Percentiles rank a stretch among this genome's conserved stretches.
Conservation (phyloP, 2,888 invertebrate genomes). For the Hemistola chrysoprasaria region DNA sequence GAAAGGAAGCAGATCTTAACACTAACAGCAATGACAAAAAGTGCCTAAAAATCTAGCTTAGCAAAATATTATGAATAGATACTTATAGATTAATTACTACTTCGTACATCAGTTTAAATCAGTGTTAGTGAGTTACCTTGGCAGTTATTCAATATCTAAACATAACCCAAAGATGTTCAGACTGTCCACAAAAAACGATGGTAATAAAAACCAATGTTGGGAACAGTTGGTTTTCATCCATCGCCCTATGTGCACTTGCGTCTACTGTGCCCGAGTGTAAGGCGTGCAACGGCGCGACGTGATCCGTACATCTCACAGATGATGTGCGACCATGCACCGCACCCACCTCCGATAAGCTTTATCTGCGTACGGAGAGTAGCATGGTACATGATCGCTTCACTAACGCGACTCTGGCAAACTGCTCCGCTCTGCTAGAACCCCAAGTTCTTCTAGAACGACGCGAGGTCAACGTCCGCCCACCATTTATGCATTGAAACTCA, state of each 20-base stretch:
- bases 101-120: background rate
- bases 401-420: slow-evolving; percentile 34
- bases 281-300: slow-evolving; percentile 42
- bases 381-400: slow-evolving; percentile 57
- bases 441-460: slow-evolving; percentile 34
- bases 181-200: slow-evolving; percentile 76
- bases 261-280: slow-evolving; percentile 44
- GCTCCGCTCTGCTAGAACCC: slow-evolving; percentile 39
- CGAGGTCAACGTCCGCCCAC: slow-evolving; percentile 14
- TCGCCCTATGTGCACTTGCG: slow-evolving; percentile 68
- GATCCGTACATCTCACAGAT: slow-evolving; percentile 33
- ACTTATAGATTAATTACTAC: too few relatives aligned
- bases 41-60: too few relatives aligned
- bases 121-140: slow-evolving; percentile 29
- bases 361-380: slow-evolving; percentile 64
- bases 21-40: too few relatives aligned
- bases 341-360: slow-evolving; percentile 52
- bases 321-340: slow-evolving; percentile 54
- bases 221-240: slow-evolving; percentile 77
- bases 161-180: slow-evolving; percentile 45
- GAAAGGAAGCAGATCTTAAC: too few relatives aligned
- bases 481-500: background rate
- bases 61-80: too few relatives aligned
- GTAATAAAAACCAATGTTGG: slow-evolving; percentile 73
- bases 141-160: slow-evolving; percentile 31